Evolutionary conservation across 2,888 invertebrate species (phyloP).

Genomic region (Conomelus anceps): DNA sequence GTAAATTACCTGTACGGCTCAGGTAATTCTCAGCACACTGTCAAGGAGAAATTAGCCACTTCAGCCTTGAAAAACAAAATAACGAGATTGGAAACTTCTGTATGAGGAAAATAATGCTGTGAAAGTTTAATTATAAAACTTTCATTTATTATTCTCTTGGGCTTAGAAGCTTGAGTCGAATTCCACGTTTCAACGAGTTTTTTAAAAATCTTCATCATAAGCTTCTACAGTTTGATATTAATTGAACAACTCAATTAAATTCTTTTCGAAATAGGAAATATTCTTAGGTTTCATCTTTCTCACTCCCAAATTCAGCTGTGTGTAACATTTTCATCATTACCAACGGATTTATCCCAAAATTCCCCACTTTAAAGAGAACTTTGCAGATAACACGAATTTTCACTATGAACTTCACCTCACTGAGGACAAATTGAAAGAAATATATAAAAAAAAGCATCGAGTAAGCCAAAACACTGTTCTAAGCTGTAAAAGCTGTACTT

Average conservation of each 20-base stretch:
- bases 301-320: background rate
- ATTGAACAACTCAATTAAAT: background rate
- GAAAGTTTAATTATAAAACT: background rate
- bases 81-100: background rate
- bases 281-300: background rate
- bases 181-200: background rate
- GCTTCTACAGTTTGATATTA: background rate
- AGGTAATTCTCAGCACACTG: background rate
- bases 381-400: no score
- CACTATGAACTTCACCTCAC: no score
- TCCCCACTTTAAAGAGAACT: no score
- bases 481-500: no score
- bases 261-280: background rate
- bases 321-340: no score
- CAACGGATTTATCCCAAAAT: no score
- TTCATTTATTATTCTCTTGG: background rate
- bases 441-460: no score
- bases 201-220: background rate
- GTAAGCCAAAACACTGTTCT: no score
- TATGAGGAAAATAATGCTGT: background rate
- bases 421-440: no score
- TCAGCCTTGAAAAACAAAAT: background rate
- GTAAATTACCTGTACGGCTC: background rate
- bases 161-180: background rate
- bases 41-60: background rate